Evolutionary conservation across 1,140 invertebrate species (phyloP), one percentile per base, ranked within the genome.

Genomic region (Tetramorium parvispinum): DNA sequence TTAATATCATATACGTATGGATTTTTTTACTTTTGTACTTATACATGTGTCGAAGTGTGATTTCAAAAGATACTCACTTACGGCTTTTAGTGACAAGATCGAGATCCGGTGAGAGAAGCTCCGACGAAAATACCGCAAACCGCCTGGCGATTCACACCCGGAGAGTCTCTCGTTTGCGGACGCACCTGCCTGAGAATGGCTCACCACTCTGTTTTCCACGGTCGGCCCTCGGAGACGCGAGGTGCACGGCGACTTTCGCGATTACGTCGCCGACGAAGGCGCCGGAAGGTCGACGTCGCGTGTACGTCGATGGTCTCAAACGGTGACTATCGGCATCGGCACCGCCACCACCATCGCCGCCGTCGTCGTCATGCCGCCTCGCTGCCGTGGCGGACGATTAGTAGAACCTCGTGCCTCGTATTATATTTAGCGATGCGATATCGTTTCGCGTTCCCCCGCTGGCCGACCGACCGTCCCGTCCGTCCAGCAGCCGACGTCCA

Each of bases 351-450:
- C 27, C 40, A 5, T 2, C 32, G 37, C n/a, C 61, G 7, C 16
- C 37, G 11, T 13, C 66, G 21, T 11, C 63, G 7, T 66, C 51
- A 63, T 57, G 57, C 32, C 21, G 82, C 53, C 77, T 61, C 53
- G 43, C 46, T 66, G 68, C 49, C 77, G 53, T 37, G 57, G 7
- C 3, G 13, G 37, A 81, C 49, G 16, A 66, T 65, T 49, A 85
- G 83, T 59, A 61, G 77, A 89, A 91, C 86, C 91, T 85, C 91
- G 89, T 93, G 88, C 89, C 88, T 92, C 57, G 89, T 92, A 92
- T 92, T 91, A 93, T 93, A 93, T 93, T 93, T 93, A 93, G 92
- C 87, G 83, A 86, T 76, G 65, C 85, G 68, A 71, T 86, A 83
- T 78, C 78, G 89, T 87, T 83, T 49, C 83, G 85, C 88, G 71